Evolutionary conservation across 2,888 invertebrate genomes (phyloP).

Genomic region (Gryllus longicercus): DNA sequence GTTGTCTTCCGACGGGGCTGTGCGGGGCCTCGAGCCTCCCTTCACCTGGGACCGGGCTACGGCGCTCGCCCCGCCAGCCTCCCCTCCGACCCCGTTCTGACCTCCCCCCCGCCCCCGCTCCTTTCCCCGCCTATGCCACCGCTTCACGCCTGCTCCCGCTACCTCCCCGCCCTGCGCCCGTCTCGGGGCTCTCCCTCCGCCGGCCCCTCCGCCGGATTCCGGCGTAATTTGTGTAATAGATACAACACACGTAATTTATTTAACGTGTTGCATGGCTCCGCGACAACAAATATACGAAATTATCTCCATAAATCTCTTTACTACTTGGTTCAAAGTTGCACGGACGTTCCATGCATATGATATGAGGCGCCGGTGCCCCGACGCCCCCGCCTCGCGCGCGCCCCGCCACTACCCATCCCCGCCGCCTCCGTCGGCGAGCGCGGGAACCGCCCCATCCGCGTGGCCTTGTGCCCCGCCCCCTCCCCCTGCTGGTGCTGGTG

Average conservation of each 20-base stretch:
- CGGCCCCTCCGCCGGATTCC: not conserved
- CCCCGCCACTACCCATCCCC: too few relatives aligned
- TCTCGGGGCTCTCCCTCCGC: not conserved
- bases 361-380: not conserved
- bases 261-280: slow-evolving; percentile 17
- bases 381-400: too few relatives aligned
- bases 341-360: slow-evolving; percentile 17
- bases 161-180: not conserved
- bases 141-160: not conserved
- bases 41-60: too few relatives aligned
- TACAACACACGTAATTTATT: slow-evolving; percentile 17
- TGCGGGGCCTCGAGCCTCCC: too few relatives aligned
- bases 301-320: slow-evolving; percentile 17
- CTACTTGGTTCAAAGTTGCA: slow-evolving; percentile 17
- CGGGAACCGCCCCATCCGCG: too few relatives aligned
- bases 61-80: too few relatives aligned
- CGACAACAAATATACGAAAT: slow-evolving; percentile 17
- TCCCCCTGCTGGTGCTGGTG: too few relatives aligned
- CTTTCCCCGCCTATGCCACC: not conserved
- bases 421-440: too few relatives aligned
- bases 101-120: not conserved
- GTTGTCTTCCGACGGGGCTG: too few relatives aligned
- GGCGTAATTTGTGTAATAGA: slow-evolving; percentile 17
- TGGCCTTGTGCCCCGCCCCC: too few relatives aligned
- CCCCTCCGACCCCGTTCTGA: not conserved